A percentile compares a stretch with the other conserved stretches of the same genome.
Evolutionary conservation across 1,140 invertebrate species (phyloP).

Genomic region (Drosophila ficusphila): DNA sequence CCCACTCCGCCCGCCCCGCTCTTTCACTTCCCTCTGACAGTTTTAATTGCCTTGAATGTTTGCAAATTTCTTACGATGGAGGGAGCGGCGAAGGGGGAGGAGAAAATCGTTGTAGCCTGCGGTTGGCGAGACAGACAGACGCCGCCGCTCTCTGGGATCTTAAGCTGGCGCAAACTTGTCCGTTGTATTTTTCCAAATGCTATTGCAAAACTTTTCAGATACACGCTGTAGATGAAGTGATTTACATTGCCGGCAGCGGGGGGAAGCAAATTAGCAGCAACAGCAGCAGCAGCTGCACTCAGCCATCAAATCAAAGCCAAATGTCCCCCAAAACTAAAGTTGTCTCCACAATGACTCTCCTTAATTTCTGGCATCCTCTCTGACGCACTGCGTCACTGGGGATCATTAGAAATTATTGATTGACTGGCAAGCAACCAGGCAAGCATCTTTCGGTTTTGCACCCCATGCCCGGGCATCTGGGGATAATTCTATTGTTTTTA

Average conservation of each 20-base stretch:
- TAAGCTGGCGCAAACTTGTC: constrained; percentile 61
- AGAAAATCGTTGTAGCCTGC: constrained; percentile 71
- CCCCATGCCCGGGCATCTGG: neutral
- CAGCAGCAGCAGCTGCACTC: constrained; percentile 34
- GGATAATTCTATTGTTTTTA: constrained; percentile 56
- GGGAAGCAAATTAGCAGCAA: constrained; percentile 24
- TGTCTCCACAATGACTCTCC: neutral
- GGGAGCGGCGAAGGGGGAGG: no score
- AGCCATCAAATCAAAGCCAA: constrained; percentile 34
- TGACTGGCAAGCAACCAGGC: constrained; percentile 35
- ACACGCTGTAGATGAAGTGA: constrained; percentile 74
- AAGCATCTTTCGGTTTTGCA: neutral
- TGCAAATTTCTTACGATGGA: constrained; percentile 75
- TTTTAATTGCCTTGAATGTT: constrained; percentile 81
- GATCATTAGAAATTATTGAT: constrained; percentile 54
- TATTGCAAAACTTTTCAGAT: constrained; percentile 80
- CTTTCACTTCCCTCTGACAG: constrained; percentile 65
- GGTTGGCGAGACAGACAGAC: constrained; percentile 70
- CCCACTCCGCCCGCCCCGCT: neutral
- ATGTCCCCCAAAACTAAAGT: neutral
- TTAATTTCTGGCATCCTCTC: constrained; percentile 8
- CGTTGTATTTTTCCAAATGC: constrained; percentile 60
- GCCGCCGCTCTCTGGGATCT: constrained; percentile 53
- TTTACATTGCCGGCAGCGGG: constrained; percentile 23
- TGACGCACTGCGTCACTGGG: constrained; percentile 42